Percentiles rank a stretch among this genome's conserved stretches.
Evolutionary conservation across 2,797 vertebrate genomes (phyloP).

Genomic region (Mus minutoides): DNA sequence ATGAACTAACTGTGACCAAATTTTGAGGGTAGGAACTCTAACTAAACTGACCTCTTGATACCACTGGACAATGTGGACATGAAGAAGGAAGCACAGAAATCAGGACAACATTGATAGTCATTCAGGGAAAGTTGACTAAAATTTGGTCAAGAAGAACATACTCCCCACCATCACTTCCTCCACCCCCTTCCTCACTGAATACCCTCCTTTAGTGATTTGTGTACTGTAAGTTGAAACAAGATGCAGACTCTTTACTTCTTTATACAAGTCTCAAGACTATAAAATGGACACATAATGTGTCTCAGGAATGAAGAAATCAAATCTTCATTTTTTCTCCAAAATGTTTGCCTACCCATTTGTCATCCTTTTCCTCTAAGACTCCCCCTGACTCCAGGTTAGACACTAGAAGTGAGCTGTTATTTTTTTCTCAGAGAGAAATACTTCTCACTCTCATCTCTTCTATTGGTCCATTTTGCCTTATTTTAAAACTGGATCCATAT

Average conservation of each 20-base stretch:
- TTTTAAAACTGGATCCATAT: neutral
- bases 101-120: neutral
- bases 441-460: neutral
- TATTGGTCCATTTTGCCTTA: neutral
- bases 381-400: neutral
- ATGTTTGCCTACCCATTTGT: neutral
- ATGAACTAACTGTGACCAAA: neutral
- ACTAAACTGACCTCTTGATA: neutral
- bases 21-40: neutral
- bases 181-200: rapidly evolving
- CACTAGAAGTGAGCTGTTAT: neutral
- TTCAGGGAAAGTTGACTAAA: neutral
- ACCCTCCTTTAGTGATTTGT: neutral
- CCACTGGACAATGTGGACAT: neutral
- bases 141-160: neutral
- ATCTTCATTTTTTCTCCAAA: slow-evolving; percentile 1
- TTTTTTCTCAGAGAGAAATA: neutral
- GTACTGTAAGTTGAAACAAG: neutral
- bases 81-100: neutral
- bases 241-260: neutral
- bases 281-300: neutral
- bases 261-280: neutral
- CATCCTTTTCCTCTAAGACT: neutral
- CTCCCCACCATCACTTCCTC: neutral
- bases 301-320: neutral